phyloP scores from a whole-genome alignment of 2,113 vertebrate species.

The Shinisaurus crocodilurus region DNA sequence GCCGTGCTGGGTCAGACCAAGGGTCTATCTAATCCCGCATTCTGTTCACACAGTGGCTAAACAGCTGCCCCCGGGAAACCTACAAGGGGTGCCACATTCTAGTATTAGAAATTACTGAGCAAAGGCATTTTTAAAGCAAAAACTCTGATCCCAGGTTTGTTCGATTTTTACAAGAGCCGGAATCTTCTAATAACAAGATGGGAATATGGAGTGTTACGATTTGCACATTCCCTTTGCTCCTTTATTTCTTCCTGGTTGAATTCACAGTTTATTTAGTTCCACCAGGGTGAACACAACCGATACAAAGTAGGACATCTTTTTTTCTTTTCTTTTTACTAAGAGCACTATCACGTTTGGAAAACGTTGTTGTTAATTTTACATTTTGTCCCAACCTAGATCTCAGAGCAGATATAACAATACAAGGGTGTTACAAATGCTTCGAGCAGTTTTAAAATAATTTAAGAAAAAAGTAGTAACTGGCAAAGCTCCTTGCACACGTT shows the following conservation, averaged over 20 bases:
- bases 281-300: background rate
- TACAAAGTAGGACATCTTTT: background rate
- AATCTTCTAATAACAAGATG: background rate
- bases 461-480: background rate
- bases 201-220: background rate
- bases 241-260: background rate
- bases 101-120: too few species aligned
- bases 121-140: background rate
- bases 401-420: background rate
- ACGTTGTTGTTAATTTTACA: background rate
- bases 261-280: background rate
- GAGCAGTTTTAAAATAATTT: background rate
- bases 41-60: background rate
- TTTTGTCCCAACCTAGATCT: background rate
- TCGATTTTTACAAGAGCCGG: background rate
- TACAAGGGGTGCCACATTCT: background rate
- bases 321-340: background rate
- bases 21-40: background rate
- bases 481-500: too few species aligned
- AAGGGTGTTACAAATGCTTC: background rate
- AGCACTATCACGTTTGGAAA: background rate
- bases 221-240: background rate
- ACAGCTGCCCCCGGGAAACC: too few species aligned
- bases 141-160: background rate
- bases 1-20: background rate